These are phyloP conservation scores for Aleiodes sp. DNA, from an alignment of 1,140 invertebrate genomes.

Conservation along the genomic window DNA sequence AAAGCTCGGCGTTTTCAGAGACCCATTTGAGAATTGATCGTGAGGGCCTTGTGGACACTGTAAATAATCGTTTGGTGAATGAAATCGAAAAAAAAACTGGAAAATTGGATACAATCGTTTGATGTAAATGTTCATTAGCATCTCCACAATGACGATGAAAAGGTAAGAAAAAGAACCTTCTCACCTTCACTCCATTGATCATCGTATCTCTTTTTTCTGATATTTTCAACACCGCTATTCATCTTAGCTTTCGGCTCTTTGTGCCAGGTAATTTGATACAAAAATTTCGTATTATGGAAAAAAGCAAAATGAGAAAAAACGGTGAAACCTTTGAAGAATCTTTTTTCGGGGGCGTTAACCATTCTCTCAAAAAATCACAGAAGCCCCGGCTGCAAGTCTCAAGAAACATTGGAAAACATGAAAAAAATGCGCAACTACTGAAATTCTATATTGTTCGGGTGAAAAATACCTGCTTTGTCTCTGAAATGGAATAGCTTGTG, in stretches of 20 bases:
- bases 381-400: not conserved
- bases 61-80: conserved; percentile 4
- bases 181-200: not conserved
- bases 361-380: not conserved
- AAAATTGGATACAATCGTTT: not conserved
- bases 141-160: not conserved
- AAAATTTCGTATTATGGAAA: not conserved
- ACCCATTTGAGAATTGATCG: not conserved
- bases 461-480: too few relatives aligned
- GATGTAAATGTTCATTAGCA: conserved; percentile 23
- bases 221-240: not conserved
- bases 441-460: too few relatives aligned
- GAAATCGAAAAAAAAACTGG: too few relatives aligned
- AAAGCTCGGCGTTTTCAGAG: not conserved
- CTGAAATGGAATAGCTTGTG: too few relatives aligned
- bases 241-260: not conserved
- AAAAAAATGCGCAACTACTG: too few relatives aligned
- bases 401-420: too few relatives aligned
- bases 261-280: not conserved
- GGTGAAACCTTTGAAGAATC: not conserved
- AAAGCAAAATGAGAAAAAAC: too few relatives aligned
- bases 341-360: not conserved
- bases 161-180: not conserved
- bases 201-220: not conserved
- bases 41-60: not conserved